Evolutionary conservation across 2,888 invertebrate species (phyloP), one percentile per base, ranked within the genome.

Genomic region (Norana najaformis): DNA sequence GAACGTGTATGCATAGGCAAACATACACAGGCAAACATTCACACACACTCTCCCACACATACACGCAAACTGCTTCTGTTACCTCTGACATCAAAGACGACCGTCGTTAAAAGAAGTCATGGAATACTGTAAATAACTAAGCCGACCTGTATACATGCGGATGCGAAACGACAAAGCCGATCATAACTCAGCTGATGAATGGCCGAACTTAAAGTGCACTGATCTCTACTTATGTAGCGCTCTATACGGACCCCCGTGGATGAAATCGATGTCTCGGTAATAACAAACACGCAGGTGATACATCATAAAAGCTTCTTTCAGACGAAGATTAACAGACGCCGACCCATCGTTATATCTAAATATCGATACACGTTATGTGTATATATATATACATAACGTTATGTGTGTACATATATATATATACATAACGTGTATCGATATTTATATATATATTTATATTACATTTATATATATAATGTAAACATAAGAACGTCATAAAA

Each of bases 301-400:
- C 69, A 69, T 69, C 69, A 69, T 69, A 69, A 69, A 69, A n/a
- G n/a, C 69, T 30, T 69, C 69, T 69, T 69, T 69, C 69, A 69
- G n/a, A 69, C 2, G n/a, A 69, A n/a, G 69, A 69, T 69, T 69
- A 69, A 69, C 69, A 30, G 47, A 47, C 69, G n/a, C 30, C 30
- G n/a, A 3, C 11, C 0, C 30, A n/a, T 69, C n/a, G n/a, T 23
- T 85, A 35, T 85, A 85, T 85, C 0, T 16, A 85, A 35, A 85
- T 83, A 37, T 85, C 37, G 35, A 85, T 85, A 36, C 35, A 36
- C 85, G 35, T 8, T 36, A 85, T n/a, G 35, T 85, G n/a, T 85
- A 23, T 83, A 36, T 83, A 83, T 83, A 83, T 83, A 83, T 83
- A 83, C 14, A 35, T 30, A 83, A 35, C 23, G 20, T 23, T 5